These are phyloP conservation scores for Pandemis corylana DNA, from an alignment of 2,888 invertebrate genomes.

Conservation along the genomic window DNA sequence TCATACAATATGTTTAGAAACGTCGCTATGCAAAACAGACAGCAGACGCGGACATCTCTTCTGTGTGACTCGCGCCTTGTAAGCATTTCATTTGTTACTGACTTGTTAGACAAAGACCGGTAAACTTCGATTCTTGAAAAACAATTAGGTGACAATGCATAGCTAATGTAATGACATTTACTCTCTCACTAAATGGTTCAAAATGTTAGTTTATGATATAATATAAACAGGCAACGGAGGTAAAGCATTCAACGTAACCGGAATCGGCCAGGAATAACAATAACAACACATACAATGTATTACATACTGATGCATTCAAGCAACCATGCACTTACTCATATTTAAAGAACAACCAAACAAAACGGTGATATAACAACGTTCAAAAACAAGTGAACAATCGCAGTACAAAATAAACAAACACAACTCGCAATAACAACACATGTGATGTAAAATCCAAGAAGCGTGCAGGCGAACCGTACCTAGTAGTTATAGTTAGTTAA, in stretches of 20 bases:
- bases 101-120: neutral
- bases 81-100: neutral
- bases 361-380: neutral
- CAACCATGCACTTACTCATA: constrained; percentile 33
- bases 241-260: too few species aligned
- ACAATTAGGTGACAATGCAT: neutral
- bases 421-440: constrained; percentile 41
- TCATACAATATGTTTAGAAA: too few species aligned
- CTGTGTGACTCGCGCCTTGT: too few species aligned
- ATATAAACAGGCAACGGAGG: too few species aligned
- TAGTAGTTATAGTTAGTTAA: constrained; percentile 7
- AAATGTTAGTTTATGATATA: too few species aligned
- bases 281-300: neutral
- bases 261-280: too few species aligned
- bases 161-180: neutral
- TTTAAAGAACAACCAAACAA: neutral
- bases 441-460: constrained; percentile 57
- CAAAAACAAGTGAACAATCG: constrained; percentile 52
- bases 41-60: too few species aligned
- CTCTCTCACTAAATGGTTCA: too few species aligned
- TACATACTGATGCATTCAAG: constrained; percentile 9
- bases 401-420: constrained; percentile 26
- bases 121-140: neutral
- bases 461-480: constrained; percentile 51
- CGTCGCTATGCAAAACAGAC: too few species aligned